Percentiles rank a stretch among this genome's conserved stretches.
phyloP scores from a whole-genome alignment of 2,113 vertebrate genomes.

The Hippotragus niger region DNA sequence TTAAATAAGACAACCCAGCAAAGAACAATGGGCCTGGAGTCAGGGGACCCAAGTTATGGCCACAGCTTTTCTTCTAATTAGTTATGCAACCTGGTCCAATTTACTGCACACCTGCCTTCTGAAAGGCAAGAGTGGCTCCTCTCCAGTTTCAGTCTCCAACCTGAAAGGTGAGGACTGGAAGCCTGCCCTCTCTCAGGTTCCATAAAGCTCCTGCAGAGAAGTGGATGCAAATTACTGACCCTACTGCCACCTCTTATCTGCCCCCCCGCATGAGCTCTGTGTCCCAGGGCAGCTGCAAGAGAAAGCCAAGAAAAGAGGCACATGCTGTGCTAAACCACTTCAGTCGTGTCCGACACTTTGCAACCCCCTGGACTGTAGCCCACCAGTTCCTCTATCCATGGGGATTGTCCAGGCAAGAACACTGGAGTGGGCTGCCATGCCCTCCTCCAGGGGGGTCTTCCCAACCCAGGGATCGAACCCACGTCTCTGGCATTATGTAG shows the following conservation, averaged over 20 bases:
- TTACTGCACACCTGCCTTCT: not conserved
- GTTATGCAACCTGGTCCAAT: not conserved
- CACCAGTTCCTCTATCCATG: not conserved
- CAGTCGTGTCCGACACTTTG: not conserved
- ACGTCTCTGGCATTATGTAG: not conserved
- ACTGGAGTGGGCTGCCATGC: not conserved
- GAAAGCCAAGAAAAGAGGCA: not conserved
- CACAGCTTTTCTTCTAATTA: slow-evolving; percentile 51
- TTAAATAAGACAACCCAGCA: slow-evolving; percentile 45
- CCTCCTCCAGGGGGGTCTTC: not conserved
- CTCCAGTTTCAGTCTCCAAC: not conserved
- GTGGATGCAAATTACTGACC: too few species aligned
- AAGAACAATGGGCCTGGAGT: slow-evolving; percentile 51
- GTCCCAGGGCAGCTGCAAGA: not conserved
- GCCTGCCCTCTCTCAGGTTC: not conserved
- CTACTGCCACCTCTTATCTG: not conserved
- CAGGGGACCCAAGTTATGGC: slow-evolving; percentile 6
- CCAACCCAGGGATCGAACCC: not conserved
- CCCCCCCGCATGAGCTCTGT: not conserved
- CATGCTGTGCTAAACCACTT: not conserved
- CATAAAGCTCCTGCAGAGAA: not conserved
- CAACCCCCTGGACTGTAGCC: not conserved
- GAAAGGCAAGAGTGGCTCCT: not conserved
- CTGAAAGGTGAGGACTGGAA: not conserved
- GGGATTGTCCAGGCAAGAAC: not conserved